phyloP scores from a whole-genome alignment of 2,797 vertebrate genomes.

The Erethizon dorsatum region DNA sequence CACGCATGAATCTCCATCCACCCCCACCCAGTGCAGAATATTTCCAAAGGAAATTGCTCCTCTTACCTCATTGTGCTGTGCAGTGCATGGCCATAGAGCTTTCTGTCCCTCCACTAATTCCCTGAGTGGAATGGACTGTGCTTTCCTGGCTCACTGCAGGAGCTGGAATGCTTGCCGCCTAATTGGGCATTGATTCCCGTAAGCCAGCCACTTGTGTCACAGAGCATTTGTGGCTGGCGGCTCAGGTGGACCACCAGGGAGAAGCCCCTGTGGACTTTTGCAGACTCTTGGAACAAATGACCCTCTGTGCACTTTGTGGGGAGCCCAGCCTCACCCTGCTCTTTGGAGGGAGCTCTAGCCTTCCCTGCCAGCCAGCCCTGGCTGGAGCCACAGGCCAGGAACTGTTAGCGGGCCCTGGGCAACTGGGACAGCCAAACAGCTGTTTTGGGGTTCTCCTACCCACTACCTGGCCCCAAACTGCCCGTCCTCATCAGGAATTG shows the following conservation, averaged over 20 bases:
- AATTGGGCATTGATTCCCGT: neutral
- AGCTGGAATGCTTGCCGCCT: neutral
- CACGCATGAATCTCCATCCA: neutral
- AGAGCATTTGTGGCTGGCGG: rapidly evolving
- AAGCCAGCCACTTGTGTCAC: neutral
- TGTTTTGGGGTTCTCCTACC: neutral
- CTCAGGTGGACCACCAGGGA: neutral
- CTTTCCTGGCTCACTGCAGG: slow-evolving; percentile 40
- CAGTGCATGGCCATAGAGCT: neutral
- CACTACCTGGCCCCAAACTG: too few relatives aligned
- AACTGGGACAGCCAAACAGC: neutral
- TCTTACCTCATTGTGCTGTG: neutral
- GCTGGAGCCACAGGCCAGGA: neutral
- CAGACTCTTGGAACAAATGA: too few relatives aligned
- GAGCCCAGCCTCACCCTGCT: neutral
- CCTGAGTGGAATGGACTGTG: slow-evolving; percentile 42
- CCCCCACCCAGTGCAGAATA: neutral
- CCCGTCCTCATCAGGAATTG: neutral
- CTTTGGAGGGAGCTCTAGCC: neutral
- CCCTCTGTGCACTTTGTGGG: neutral
- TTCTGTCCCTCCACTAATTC: neutral
- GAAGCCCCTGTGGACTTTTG: neutral
- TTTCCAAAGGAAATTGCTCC: slow-evolving; percentile 66
- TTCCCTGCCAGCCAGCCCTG: neutral
- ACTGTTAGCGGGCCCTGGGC: neutral